Evolutionary conservation across 2,797 vertebrate genomes (phyloP).

Genomic region (Gambelia wislizenii): DNA sequence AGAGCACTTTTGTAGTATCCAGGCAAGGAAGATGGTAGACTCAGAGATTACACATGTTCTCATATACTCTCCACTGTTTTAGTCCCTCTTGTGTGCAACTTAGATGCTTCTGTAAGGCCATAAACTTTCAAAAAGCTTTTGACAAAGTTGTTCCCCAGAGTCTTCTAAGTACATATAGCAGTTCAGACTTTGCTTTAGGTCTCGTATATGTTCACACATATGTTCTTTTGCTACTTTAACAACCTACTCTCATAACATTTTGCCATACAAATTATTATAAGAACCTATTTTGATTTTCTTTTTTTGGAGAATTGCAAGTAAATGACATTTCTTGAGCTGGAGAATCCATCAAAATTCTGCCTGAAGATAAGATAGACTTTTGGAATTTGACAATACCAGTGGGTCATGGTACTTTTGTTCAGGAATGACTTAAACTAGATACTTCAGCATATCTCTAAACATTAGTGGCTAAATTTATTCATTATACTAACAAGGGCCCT

Average conservation of each 20-base stretch:
- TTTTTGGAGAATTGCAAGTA: background rate
- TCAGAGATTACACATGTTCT: background rate
- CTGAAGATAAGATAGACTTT: background rate
- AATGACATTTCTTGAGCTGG: background rate
- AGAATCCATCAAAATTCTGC: background rate
- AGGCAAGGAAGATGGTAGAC: background rate
- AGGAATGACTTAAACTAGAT: slow-evolving; percentile 62
- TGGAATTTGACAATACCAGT: slow-evolving; percentile 33
- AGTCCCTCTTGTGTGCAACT: background rate
- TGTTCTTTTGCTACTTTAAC: background rate
- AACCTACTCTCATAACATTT: background rate
- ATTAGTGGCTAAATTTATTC: slow-evolving; percentile 70
- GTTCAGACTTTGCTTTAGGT: background rate
- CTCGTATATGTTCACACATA: background rate
- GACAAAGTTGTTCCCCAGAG: background rate
- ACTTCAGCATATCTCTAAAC: slow-evolving; percentile 66
- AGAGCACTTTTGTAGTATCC: background rate
- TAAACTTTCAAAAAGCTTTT: background rate
- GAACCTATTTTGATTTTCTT: background rate
- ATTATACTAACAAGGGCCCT: slow-evolving; percentile 71
- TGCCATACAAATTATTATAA: background rate
- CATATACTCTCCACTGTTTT: background rate
- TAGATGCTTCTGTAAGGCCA: background rate
- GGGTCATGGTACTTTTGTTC: slow-evolving; percentile 65
- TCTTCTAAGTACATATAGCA: background rate